Base-by-base conservation (phyloP, 1,140 invertebrate species). In the Amyelois transitella region DNA sequence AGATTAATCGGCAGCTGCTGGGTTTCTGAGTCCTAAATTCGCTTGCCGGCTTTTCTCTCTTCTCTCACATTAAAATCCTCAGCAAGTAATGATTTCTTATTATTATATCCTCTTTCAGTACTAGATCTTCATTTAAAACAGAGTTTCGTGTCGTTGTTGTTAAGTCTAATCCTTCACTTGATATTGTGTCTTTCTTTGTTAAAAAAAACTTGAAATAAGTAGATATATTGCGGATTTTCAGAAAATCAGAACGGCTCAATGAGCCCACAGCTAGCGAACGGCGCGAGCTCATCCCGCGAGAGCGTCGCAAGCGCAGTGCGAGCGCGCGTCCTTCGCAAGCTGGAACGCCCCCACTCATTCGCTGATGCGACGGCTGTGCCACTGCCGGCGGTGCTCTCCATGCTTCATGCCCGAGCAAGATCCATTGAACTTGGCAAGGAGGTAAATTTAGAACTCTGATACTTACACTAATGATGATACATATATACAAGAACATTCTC, bases 221-320 rank as follows among this genome's bases (percentile, higher is more conserved):
- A 28, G 10, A 6, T 28, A 28, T 28, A 28, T 28, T 28, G 47
- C 21, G 22, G 43, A 19, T 43, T 71, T 81, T 18, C 79, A 84
- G 79, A 81, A 22, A 75, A 55, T 21, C 64, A 66, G 44, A 72
- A 64, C 10, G 80, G 64, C 18, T 69, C 71, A 4, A 58, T 58
- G 21, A 74, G 60, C 24, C 66, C 74, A 1, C 61, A 64, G 1
- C 6, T 69, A 1, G 6, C 55, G 6, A 70, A 63, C 43, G 64
- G 57, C 1, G 50, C 18, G 0, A 71, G 60, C 8, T 58, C 62
- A 18, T 78, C 73, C 0, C 54, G 64, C 2, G 79, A 80, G 51
- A 80, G 73, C 49, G 51, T 78, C 1, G 76, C 73, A 1, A 69
- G 72, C 20, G 73, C 74, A 0, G 78, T 81, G 4, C 77, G 74